Evolutionary conservation across 2,888 invertebrate species (phyloP), one percentile per base, ranked within the genome.

Genomic region (Acanthoscelides obtectus): DNA sequence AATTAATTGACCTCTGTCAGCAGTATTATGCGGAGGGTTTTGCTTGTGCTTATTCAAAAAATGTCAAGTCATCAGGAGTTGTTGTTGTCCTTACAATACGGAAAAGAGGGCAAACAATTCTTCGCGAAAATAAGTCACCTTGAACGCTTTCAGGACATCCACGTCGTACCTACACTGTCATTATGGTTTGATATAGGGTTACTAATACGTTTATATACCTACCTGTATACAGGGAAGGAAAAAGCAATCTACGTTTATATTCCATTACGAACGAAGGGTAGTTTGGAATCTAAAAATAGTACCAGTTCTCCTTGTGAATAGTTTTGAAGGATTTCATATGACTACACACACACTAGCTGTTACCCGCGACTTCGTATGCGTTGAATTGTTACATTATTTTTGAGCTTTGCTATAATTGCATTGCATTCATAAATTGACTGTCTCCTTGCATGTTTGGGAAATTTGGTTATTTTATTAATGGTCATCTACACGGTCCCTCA

Each of bases 1-100:
- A 66, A 66, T 66, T 66, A 66, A 66, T 66, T 66, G 66, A 21
- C 66, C 66, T 19, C 21, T 66, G 66, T 66, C 66, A 66, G 22
- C 22, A 12, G 66, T 12, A 45, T 12, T 45, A 45, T 45, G 45
- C 1, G 45, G 45, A 3, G 45, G 45, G 45, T 45, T 45, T 45
- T 45, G 45, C 25, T 25, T 25, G 3, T 25, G 25, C 45, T 45
- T 45, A 12, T 45, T 45, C 45, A 45, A 45, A 45, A 45, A 45
- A 45, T 45, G 45, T 45, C 45, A 45, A 45, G 45, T 45, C 45
- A 45, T 45, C 45, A 45, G 45, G 17, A 45, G 17, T 45, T 45
- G 45, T 45, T 45, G 45, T 45, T 45, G 45, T 45, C 45, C 45
- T 45, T 45, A 45, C 12, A 45, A 45, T 45, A 45, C 45, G 45